Evolutionary conservation across 2,113 vertebrate species (phyloP), one percentile per base, ranked within the genome.

Genomic region (Eulacestoma nigropectus): DNA sequence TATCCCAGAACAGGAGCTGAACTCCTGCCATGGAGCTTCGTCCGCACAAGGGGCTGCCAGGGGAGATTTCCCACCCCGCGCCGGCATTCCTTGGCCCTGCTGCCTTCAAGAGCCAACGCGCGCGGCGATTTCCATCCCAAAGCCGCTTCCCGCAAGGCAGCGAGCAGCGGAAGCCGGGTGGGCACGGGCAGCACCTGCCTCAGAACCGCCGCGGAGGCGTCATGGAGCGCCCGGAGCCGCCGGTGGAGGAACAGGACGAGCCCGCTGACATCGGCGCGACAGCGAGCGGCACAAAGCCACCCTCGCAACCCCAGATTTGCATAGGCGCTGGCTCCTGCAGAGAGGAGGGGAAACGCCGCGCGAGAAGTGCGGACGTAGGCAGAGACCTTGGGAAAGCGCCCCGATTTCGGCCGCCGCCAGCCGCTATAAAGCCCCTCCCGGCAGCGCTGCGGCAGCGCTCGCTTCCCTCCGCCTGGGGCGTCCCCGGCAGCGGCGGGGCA

Each of bases 41-140:
- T 2, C 3, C 0, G 29, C 25, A 1, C 19, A 0, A 2, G 3
- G 29, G 21, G 26, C 17, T 7, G 21, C 9, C 8, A 20, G 22
- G 1, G 5, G 3, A 32, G 5, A 0, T 14, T 22, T 9, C 37
- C 25, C 20, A 9, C 7, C 30, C 16, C 26, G 0, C 3, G 12
- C 4, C 49, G 10, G 55, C 3, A 0, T 9, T 25, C 10, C 18
- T 1, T 4, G 19, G 25, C 23, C 2, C 2, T 7, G 33, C 2
- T 5, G 30, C 21, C 20, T 4, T 1, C 5, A 11, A 29, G 13
- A 17, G 11, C 41, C 5, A 3, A 2, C 1, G 7, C 14, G 3
- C 0, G 1, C 64, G 0, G 1, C 0, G 7, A 6, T 37, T 15
- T 5, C 65, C 37, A 0, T 2, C 16, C 59, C 25, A 1, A 11